Base-by-base conservation (phyloP, 2,797 vertebrate genomes). In the Sebastes kiyomatsui region DNA sequence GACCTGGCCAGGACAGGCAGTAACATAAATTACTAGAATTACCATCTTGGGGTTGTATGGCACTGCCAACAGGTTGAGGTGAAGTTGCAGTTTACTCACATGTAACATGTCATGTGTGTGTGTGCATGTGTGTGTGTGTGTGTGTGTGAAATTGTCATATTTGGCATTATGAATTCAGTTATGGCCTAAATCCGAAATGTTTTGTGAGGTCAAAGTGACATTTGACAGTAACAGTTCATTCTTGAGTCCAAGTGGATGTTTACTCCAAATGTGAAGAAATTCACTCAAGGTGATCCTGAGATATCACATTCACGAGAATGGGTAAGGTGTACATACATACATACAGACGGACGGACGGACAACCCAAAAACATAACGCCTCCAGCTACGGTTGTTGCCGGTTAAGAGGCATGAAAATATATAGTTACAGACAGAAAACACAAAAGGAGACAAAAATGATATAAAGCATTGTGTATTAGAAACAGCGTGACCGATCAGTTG, bases 351-450 rank as follows among this genome's bases (percentile, higher is more conserved):
- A 46, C 1, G 49, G 49, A n/a, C 8, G 2, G 52, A 22, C 52
- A 54, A 22, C 52, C 52, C 0, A 11, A 54, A 54, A 22, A 22
- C 52, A 22, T 54, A 54, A n/a, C 1, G 46, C 46, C 46, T 49
- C 18, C 0, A 18, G 0, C 46, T 0, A 54, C 4, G 4, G n/a
- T 1, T 54, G 49, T 20, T 22, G 18, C 52, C 20, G 0, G n/a
- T 22, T 1, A 10, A 22, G 9, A 54, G 52, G 52, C 52, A 54
- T 1, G 46, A 20, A 49, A 49, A 20, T 49, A 49, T 49, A 49
- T 49, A 49, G 46, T 49, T 49, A 49, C 46, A 20, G 3, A 20
- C 3, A 49, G 18, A 54, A 54, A 54, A 54, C 20, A 54, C 9
- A 54, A 54, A 54, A 54, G 8, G 8, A 54, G 52, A 54, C 52